Percentiles rank a stretch among this genome's conserved stretches.
phyloP scores from a whole-genome alignment of 2,113 vertebrate species.

The Perccottus glenii region DNA sequence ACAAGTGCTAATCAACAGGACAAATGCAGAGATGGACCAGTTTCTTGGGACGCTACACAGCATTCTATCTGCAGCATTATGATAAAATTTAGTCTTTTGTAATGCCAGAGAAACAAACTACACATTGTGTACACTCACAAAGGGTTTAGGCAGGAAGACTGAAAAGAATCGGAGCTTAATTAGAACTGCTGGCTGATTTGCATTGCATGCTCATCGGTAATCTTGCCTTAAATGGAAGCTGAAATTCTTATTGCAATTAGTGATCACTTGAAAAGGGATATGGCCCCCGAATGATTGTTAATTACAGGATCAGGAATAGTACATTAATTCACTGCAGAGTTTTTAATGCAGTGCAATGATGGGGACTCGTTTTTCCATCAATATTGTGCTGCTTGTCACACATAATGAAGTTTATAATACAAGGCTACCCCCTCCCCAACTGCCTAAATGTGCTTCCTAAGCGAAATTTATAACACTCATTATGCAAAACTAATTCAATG shows the following conservation, averaged over 20 bases:
- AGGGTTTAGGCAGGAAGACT: constrained; percentile 48
- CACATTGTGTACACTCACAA: constrained; percentile 63
- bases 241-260: constrained; percentile 79
- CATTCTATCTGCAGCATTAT: constrained; percentile 67
- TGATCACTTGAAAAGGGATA: constrained; percentile 76
- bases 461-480: constrained; percentile 65
- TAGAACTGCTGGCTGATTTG: constrained; percentile 72
- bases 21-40: constrained; percentile 35
- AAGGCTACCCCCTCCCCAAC: constrained; percentile 27
- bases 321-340: constrained; percentile 71
- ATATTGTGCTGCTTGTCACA: constrained; percentile 70
- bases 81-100: constrained; percentile 66
- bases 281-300: constrained; percentile 73
- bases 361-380: constrained; percentile 65
- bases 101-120: constrained; percentile 63
- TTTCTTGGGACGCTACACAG: constrained; percentile 48
- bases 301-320: constrained; percentile 74
- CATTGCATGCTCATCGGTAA: constrained; percentile 70
- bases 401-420: constrained; percentile 67
- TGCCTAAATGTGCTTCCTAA: constrained; percentile 59
- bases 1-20: constrained; percentile 50
- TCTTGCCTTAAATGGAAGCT: constrained; percentile 73
- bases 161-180: constrained; percentile 68
- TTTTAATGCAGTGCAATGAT: constrained; percentile 67
- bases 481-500: constrained; percentile 69